Conservation (phyloP, 1,140 invertebrate genomes). For the honey bee (Apis mellifera) region DNA sequence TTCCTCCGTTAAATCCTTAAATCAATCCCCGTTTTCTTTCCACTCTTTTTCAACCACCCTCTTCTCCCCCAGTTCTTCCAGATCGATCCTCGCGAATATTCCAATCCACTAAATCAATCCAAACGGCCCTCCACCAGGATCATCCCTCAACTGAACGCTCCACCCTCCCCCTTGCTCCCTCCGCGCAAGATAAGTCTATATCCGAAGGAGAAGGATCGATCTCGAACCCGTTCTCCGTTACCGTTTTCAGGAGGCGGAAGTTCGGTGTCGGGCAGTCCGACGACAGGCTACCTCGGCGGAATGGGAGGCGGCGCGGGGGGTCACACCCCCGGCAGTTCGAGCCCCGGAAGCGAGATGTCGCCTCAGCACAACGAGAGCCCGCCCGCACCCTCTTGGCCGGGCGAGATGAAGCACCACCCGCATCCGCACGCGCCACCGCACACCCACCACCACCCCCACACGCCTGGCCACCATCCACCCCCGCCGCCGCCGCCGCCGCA, state of each 20-base stretch:
- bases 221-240: constrained; percentile 21
- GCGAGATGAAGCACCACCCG: constrained; percentile 87
- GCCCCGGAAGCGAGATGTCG: constrained; percentile 83
- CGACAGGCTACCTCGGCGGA: constrained; percentile 79
- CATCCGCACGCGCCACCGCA: constrained; percentile 83
- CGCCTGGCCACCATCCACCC: constrained; percentile 83
- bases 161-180: neutral
- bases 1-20: no score
- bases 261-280: constrained; percentile 78
- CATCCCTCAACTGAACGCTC: constrained; percentile 1
- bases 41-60: no score
- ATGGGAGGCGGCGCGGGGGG: constrained; percentile 80
- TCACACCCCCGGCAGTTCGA: constrained; percentile 82
- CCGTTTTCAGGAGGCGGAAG: constrained; percentile 76
- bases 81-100: neutral
- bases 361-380: constrained; percentile 83
- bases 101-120: neutral
- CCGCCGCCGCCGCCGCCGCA: constrained; percentile 79
- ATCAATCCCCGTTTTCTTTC: no score
- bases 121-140: neutral
- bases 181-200: constrained; percentile 8
- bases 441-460: constrained; percentile 83
- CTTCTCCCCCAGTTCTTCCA: neutral
- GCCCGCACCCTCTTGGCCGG: constrained; percentile 84
- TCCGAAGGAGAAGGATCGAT: neutral